Evolutionary conservation across 2,888 invertebrate genomes (phyloP), one percentile per base, ranked within the genome.

Genomic region (Dyspetes luteomarginatus): DNA sequence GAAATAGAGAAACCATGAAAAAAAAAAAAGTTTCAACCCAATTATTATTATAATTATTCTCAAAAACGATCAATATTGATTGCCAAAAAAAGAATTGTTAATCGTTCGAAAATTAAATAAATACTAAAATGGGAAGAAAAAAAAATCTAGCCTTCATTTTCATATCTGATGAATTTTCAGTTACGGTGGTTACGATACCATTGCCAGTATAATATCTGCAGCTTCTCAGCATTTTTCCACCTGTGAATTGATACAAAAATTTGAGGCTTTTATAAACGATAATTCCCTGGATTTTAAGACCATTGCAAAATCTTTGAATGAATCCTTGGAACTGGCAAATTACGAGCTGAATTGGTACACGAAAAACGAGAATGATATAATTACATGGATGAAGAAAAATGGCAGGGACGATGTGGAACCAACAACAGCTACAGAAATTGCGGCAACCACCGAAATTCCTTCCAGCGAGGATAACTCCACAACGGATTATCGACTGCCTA

Each of bases 401-500:
- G 36, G 12, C 15, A 74, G 52, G 7, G 64, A 50, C 1, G 60
- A 58, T 55, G n/a, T n/a, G n/a, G n/a, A n/a, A n/a, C n/a, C n/a
- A n/a, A 30, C n/a, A 22, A 65, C 82, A 56, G 58, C 67, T 0
- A 28, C 76, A n/a, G 56, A 71, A 1, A n/a, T 17, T 4, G 12
- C 62, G 3, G 28, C 75, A 1, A 30, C 52, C 0, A 55, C 24
- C 15, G 22, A 12, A 12, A 28, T 30, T 28, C 45, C n/a, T n/a
- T n/a, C 74, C 2, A 43, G 12, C 2, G 28, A 22, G 1, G 55
- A 71, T 41, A 72, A 75, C 15, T 74, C 65, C 45, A 41, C 67
- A 0, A 71, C 65, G 0, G 74, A 67, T 3, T 94, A 94, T 88
- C 92, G 94, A 0, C 91, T 95, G 7, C 95, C 95, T 0, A 91